These are phyloP conservation scores for Galbula dea DNA, from an alignment of 2,113 vertebrate genomes.

Conservation along the genomic window DNA sequence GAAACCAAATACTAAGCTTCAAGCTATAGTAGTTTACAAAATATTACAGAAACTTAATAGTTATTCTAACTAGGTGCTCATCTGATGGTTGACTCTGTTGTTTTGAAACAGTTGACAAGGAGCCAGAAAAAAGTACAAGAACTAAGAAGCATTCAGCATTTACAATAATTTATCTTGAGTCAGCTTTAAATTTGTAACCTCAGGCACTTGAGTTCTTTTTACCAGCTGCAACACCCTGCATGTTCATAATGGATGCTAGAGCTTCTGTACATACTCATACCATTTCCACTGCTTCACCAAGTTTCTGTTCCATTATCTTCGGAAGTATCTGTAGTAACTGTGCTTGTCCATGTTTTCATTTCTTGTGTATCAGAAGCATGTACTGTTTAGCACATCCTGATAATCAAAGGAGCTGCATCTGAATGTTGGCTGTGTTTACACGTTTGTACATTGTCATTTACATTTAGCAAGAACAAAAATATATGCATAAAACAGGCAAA, in stretches of 20 bases:
- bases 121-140: background rate
- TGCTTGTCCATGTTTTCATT: background rate
- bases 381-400: rapidly evolving
- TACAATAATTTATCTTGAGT: background rate
- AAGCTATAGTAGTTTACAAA: background rate
- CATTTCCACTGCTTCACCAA: background rate
- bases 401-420: rapidly evolving
- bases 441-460: background rate
- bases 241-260: no score
- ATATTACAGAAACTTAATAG: background rate
- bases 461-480: rapidly evolving
- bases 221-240: background rate
- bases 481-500: rapidly evolving
- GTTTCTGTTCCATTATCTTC: rapidly evolving
- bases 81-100: no score
- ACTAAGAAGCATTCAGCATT: background rate
- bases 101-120: background rate
- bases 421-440: background rate
- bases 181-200: background rate
- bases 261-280: background rate
- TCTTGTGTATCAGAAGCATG: background rate
- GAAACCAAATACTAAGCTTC: background rate
- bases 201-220: background rate
- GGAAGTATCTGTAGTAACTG: background rate
- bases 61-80: background rate